phyloP scores from a whole-genome alignment of 1,140 invertebrate genomes.

The Listronotus oregonensis region DNA sequence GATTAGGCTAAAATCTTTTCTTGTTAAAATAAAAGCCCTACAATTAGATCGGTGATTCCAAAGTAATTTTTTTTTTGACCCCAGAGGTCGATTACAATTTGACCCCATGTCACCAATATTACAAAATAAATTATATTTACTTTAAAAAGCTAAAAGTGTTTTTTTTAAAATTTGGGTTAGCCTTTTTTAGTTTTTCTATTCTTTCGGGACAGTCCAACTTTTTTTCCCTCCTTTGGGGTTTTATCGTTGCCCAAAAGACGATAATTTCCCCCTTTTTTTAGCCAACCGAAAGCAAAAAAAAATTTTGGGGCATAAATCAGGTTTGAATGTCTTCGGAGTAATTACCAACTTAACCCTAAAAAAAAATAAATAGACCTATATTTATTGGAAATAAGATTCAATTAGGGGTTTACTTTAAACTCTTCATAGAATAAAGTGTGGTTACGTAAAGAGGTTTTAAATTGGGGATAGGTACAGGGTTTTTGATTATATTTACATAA shows the following conservation, averaged over 20 bases:
- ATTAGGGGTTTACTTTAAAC: too few relatives aligned
- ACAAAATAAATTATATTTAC: constrained; percentile 44
- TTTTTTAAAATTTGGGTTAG: constrained; percentile 90
- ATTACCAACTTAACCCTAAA: constrained; percentile 87
- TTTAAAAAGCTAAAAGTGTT: constrained; percentile 84
- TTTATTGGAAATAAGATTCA: not conserved
- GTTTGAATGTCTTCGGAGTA: constrained; percentile 93
- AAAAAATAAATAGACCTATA: too few relatives aligned
- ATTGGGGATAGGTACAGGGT: too few relatives aligned
- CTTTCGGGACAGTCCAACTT: constrained; percentile 86
- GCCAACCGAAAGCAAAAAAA: constrained; percentile 96
- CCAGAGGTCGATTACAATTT: too few relatives aligned
- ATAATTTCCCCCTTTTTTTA: constrained; percentile 93
- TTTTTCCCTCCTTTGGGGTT: constrained; percentile 89
- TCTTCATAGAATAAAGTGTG: not conserved
- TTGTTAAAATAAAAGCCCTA: too few relatives aligned
- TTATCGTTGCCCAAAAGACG: constrained; percentile 92
- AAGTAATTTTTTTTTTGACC: too few relatives aligned
- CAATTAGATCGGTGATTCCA: too few relatives aligned
- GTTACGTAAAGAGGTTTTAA: too few relatives aligned
- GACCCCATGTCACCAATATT: too few relatives aligned
- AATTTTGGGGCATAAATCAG: constrained; percentile 92
- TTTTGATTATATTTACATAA: too few relatives aligned
- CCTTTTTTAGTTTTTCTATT: constrained; percentile 82
- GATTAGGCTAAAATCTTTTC: too few relatives aligned